Evolutionary conservation across 2,797 vertebrate species (phyloP), one percentile per base, ranked within the genome.

Genomic region (Coracias cyanogaster): DNA sequence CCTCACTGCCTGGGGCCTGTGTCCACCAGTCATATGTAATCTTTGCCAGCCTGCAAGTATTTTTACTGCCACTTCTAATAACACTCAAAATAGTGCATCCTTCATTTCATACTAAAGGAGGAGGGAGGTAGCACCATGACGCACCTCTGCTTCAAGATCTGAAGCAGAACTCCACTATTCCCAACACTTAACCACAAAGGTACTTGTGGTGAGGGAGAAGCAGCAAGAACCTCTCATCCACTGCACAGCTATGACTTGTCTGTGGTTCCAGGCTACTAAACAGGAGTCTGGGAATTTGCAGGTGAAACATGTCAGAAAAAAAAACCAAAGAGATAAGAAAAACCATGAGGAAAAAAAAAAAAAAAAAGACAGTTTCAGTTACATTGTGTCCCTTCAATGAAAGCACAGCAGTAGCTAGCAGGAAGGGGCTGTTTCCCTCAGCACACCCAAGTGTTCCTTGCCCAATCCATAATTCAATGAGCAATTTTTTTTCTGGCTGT

Each of bases 11-110:
- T 51, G 24, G 2, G 37, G 16, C 12, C 60, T 66, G 9, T 1
- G 0, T 19, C 7, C 0, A 0, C 29, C 67, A 78, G 45, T 19
- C 15, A 7, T 2, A 39, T 1, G 3, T 5, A 37, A 57, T n/a
- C 66, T 89, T 31, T 31, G 21, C 6, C 29, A 64, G 51, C 17
- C 12, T 26, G 25, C 43, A 86, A 84, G n/a, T 54, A 46, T 31
- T 91, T 91, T 43, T 54, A 70, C 39, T 39, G 48, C 31, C 73
- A 13, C 19, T 91, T 80, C 72, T 33, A 71, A 2, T 60, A 91
- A 60, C 0, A 0, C 24, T 52, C 74, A 76, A 57, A 76, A 46
- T 15, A 33, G 20, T 18, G 15, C 24, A 41, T 16, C 19, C 31
- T 84, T 84, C 20, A 7, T 74, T 78, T 74, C 1, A 1, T 28